Evolutionary conservation across 2,888 invertebrate genomes (phyloP), one percentile per base, ranked within the genome.

Genomic region (Hylaea fasciaria): DNA sequence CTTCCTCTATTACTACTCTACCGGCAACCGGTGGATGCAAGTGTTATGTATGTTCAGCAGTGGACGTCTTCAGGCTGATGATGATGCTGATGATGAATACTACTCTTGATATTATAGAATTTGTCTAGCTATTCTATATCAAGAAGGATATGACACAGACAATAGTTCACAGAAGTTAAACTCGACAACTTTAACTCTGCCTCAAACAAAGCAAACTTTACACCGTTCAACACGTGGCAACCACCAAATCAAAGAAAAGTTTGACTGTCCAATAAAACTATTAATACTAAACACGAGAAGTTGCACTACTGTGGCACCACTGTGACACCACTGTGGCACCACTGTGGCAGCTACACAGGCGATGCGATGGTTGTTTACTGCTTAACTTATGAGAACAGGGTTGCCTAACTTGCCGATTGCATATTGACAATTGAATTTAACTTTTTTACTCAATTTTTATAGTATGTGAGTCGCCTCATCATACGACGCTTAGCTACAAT

Each of bases 331-430:
- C 50, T 50, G 50, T 54, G 41, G 32, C 35, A 14, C n/a, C 37
- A 45, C 50, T 55, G 54, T 58, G 50, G 46, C 54, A 51, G 41
- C 39, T 29, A 50, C 56, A 50, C 39, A 39, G 39, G 9, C 50
- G 44, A 49, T 40, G 44, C 43, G 32, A 59, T 49, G 37, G 41
- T 60, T 44, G 51, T 61, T 61, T 56, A 61, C 52, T 61, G 56
- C 56, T 41, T 46, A 14, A 16, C 44, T 52, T 54, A 70, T 48
- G 58, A 41, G 1, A 51, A 53, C 61, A 62, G 68, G 72, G 63
- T 61, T 57, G 53, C 50, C 68, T 66, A 59, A 56, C 59, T 51
- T 61, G 67, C 64, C 66, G 43, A 11, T 43, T n/a, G 3, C 1
- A 9, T 11, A 40, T 13, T 2, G 13, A 2, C 2, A 13, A 40